These are phyloP conservation scores for Willisornis vidua DNA, from an alignment of 2,113 vertebrate genomes.

Conservation along the genomic window DNA sequence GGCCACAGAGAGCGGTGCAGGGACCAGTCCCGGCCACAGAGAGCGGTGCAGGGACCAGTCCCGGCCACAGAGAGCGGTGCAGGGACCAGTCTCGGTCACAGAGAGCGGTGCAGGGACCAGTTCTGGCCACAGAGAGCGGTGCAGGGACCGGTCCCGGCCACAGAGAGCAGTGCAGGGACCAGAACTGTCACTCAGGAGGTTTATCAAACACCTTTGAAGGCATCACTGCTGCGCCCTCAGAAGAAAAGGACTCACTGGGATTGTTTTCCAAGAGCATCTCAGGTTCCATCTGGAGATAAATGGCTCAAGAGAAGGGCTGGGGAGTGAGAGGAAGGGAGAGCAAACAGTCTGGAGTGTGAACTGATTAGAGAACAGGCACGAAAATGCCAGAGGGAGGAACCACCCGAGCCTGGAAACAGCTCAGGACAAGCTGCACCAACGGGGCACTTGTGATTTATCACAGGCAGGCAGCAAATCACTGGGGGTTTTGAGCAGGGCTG, in stretches of 20 bases:
- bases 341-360: neutral
- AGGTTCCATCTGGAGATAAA: neutral
- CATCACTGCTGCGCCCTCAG: rapidly evolving
- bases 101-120: too few species aligned
- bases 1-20: too few species aligned
- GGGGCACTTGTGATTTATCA: neutral
- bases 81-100: too few species aligned
- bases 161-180: neutral
- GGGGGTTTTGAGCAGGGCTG: neutral
- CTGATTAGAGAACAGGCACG: neutral
- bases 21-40: too few species aligned
- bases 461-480: neutral
- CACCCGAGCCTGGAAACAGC: neutral
- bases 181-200: neutral
- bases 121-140: too few species aligned
- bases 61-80: too few species aligned
- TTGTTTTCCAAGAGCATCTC: neutral
- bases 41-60: too few species aligned
- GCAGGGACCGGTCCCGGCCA: neutral
- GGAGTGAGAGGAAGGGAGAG: neutral
- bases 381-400: neutral
- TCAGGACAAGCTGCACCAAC: rapidly evolving
- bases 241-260: neutral
- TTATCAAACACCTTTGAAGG: neutral
- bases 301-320: neutral